Evolutionary conservation across 2,797 vertebrate genomes (phyloP).

Genomic region (Eremophila alpestris): DNA sequence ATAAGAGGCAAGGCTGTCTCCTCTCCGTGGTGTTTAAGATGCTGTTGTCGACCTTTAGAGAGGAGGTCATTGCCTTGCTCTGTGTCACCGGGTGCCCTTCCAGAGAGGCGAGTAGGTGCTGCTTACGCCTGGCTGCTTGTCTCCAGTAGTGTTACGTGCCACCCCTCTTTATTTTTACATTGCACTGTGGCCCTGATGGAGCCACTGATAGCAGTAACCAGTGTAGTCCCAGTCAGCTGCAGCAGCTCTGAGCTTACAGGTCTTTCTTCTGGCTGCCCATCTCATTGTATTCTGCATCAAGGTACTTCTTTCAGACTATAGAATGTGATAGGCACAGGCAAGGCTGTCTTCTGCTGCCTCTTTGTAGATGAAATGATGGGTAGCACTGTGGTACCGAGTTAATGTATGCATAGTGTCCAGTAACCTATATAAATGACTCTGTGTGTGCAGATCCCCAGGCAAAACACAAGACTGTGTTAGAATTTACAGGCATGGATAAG

Average conservation of each 20-base stretch:
- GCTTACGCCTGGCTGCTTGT: neutral
- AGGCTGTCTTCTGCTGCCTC: neutral
- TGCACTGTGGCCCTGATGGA: neutral
- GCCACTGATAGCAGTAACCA: neutral
- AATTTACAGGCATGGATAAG: neutral
- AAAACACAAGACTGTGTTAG: neutral
- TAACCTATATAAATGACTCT: neutral
- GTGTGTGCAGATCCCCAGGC: neutral
- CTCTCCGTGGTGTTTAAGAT: neutral
- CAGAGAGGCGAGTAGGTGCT: neutral
- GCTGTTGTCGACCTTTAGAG: neutral
- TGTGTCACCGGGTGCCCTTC: neutral
- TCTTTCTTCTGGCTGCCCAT: neutral
- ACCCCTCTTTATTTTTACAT: neutral
- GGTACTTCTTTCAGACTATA: fast-evolving
- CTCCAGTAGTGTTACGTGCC: neutral
- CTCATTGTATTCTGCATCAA: neutral
- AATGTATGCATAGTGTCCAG: neutral
- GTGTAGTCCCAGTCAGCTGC: neutral
- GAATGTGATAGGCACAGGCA: fast-evolving
- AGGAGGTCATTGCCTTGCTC: neutral
- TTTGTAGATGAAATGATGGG: neutral
- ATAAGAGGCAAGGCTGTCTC: neutral
- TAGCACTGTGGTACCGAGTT: neutral
- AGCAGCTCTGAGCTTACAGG: neutral